A percentile compares a stretch with the other conserved stretches of the same genome.
These are phyloP conservation scores for Chauna torquata DNA, from an alignment of 2,113 vertebrate species.

Conservation along the genomic window DNA sequence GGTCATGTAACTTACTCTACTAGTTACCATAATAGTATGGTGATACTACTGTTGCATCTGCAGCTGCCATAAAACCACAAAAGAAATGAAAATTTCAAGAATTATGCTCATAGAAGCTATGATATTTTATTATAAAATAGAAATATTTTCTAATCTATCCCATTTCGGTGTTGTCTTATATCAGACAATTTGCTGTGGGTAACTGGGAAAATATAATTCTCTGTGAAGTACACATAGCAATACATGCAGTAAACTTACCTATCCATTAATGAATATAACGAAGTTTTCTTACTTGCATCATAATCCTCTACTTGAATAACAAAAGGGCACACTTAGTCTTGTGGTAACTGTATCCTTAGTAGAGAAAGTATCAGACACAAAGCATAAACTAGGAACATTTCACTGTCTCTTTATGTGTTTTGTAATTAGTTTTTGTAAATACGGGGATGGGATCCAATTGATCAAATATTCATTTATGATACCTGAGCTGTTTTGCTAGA, in stretches of 20 bases:
- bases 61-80: not conserved
- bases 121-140: not conserved
- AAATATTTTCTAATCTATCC: not conserved
- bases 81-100: not conserved
- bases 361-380: not conserved
- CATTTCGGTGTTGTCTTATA: not conserved
- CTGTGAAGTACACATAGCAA: not conserved
- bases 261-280: not conserved
- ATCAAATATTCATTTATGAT: not conserved
- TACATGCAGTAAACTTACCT: rapidly evolving
- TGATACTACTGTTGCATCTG: not conserved
- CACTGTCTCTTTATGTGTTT: not conserved
- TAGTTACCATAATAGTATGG: not conserved
- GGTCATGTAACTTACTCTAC: not conserved
- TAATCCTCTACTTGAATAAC: not conserved
- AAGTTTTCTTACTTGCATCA: not conserved
- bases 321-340: not conserved
- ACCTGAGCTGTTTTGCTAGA: not conserved
- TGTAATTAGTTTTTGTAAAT: not conserved
- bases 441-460: not conserved
- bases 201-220: not conserved
- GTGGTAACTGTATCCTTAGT: not conserved
- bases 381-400: not conserved
- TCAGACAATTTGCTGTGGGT: not conserved
- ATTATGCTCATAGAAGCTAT: not conserved